These are phyloP conservation scores for Pseudorhombus dupliciocellatus DNA, from an alignment of 2,113 vertebrate species.

Conservation along the genomic window DNA sequence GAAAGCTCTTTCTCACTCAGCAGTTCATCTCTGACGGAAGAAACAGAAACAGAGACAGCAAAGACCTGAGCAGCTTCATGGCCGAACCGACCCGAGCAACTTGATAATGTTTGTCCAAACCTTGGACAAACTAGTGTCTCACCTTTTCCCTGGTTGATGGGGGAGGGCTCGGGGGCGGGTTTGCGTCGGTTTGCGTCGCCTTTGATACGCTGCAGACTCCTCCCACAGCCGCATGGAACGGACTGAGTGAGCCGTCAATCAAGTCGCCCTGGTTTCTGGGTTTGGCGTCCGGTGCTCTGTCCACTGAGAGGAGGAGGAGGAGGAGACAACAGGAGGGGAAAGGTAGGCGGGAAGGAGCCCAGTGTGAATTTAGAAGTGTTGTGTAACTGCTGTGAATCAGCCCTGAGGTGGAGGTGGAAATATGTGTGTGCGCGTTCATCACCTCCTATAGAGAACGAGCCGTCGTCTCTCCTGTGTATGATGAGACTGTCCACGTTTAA, in stretches of 20 bases:
- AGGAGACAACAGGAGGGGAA: background rate
- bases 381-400: slow-evolving; percentile 55
- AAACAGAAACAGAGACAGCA: too few species aligned
- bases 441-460: slow-evolving; percentile 94
- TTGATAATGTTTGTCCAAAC: too few species aligned
- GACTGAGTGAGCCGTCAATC: slow-evolving; percentile 53
- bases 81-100: too few species aligned
- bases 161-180: slow-evolving; percentile 60
- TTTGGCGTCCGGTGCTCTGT: slow-evolving; percentile 54
- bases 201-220: slow-evolving; percentile 63
- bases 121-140: slow-evolving; percentile 37
- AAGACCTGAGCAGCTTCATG: too few species aligned
- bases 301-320: slow-evolving; percentile 47
- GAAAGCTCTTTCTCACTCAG: background rate
- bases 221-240: slow-evolving; percentile 53
- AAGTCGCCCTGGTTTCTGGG: slow-evolving; percentile 42
- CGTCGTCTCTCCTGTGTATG: slow-evolving; percentile 90
- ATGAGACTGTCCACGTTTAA: slow-evolving; percentile 89
- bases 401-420: slow-evolving; percentile 24
- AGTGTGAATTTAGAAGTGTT: slow-evolving; percentile 24
- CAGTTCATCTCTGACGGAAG: background rate
- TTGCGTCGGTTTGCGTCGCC: slow-evolving; percentile 85
- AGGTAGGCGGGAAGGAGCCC: slow-evolving; percentile 26
- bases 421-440: slow-evolving; percentile 24
- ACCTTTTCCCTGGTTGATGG: slow-evolving; percentile 85